Evolutionary conservation across 1,140 invertebrate species (phyloP).

Genomic region (Drosophila kurseongensis): DNA sequence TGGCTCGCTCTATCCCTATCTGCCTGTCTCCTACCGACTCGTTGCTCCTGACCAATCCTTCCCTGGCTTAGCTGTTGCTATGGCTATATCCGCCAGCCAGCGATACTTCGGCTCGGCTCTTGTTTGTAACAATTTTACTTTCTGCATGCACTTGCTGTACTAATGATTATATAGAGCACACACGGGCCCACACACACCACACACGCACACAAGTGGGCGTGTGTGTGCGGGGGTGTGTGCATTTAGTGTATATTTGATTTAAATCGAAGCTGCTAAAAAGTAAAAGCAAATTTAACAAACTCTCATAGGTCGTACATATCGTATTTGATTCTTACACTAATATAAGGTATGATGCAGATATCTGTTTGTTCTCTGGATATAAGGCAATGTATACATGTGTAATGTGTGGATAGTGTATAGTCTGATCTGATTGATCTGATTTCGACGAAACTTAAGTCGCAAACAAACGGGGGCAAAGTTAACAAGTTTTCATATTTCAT

Average conservation of each 20-base stretch:
- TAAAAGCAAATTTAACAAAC: constrained; percentile 81
- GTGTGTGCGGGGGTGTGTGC: constrained; percentile 34
- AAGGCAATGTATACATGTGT: constrained; percentile 68
- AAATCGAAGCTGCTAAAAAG: constrained; percentile 80
- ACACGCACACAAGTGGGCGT: not conserved
- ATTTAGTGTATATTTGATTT: constrained; percentile 75
- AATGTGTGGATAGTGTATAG: constrained; percentile 13
- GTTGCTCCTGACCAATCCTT: not conserved
- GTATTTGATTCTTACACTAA: constrained; percentile 38
- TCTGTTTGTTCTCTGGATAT: constrained; percentile 62
- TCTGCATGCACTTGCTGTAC: constrained; percentile 34
- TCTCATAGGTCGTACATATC: constrained; percentile 31
- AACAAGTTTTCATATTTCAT: constrained; percentile 42
- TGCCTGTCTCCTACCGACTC: not conserved
- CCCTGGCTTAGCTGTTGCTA: constrained; percentile 13
- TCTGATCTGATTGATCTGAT: constrained; percentile 5
- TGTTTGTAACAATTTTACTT: constrained; percentile 40
- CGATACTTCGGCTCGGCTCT: constrained; percentile 7
- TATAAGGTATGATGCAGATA: constrained; percentile 59
- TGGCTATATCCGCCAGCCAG: constrained; percentile 14
- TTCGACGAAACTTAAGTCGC: constrained; percentile 1
- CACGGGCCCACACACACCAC: constrained; percentile 12
- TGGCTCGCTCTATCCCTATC: constrained; percentile 8
- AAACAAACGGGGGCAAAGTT: constrained; percentile 26
- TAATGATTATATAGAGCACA: constrained; percentile 74